Base-by-base conservation (phyloP, 2,113 vertebrate genomes). In the Ivindomyrus marchei region DNA sequence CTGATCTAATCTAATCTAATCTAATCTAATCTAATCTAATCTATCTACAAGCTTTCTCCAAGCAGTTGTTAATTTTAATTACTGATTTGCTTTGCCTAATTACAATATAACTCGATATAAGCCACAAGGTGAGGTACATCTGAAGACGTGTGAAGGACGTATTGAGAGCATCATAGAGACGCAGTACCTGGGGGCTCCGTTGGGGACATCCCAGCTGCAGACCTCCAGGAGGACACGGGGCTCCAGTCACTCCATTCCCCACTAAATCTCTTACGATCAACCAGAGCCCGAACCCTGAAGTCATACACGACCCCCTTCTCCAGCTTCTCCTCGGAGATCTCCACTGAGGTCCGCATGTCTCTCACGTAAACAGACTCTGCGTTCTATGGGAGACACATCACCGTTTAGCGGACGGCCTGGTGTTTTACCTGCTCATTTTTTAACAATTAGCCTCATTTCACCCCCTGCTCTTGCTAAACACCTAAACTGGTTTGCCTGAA, bases 221-320 rank as follows among this genome's bases (percentile, higher is more conserved):
- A 77, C 46, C 46, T 85, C 89, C 89, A 89, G 89, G 89, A 89
- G 1, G 77, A 77, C 15, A 84, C 39, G 15, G 74, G 50, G 42
- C 89, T 89, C 89, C 89, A 89, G 74, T 45, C 50, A 83, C 89
- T 89, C 89, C 89, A 89, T n/a, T 58, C 77, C 17, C 89, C 89
- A 58, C 11, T 31, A 50, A 42, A 53, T 3, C 0, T 7, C 8
- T 0, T 0, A 19, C 5, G 1, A 53, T 46, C 36, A n/a, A 31
- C n/a, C 39, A 83, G 53, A 36, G 27, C 52, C 42, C 89, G 74
- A 46, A 89, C 89, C 52, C 89, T 89, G 50, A 36, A 52, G 19
- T 89, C 21, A 46, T 89, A 89, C 11, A 13, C 2, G 5, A 11
- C 17, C 77, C 89, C 77, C 39, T 27, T 58, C 10, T 47, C 50